Conservation (phyloP, 1,140 invertebrate genomes). For the Atta colombica region DNA sequence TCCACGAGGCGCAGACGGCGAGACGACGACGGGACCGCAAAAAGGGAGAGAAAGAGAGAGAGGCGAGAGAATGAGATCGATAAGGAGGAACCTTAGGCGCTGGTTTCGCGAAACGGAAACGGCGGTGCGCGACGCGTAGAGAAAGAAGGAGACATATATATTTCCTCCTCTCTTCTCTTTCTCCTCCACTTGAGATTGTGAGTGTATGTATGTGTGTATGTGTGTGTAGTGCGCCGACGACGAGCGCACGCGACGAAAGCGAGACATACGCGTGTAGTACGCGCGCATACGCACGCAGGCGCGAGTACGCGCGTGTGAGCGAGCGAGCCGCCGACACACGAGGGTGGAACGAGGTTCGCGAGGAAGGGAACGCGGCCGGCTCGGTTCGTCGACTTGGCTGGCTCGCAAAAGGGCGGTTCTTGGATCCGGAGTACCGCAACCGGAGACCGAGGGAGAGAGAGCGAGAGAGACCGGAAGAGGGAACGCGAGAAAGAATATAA, state of each 20-base stretch:
- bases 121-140: conserved; percentile 4
- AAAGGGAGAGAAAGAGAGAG: conserved; percentile 49
- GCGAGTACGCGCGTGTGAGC: neutral
- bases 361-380: conserved; percentile 28
- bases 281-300: conserved; percentile 26
- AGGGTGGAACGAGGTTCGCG: conserved; percentile 43
- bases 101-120: conserved; percentile 50
- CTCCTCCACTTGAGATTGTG: neutral
- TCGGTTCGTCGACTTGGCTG: conserved; percentile 53
- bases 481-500: conserved; percentile 10
- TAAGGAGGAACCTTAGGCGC: conserved; percentile 56
- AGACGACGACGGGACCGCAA: neutral
- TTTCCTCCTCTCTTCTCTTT: neutral
- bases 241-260: conserved; percentile 29
- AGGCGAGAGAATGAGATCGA: conserved; percentile 49
- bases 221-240: conserved; percentile 27
- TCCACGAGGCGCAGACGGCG: conserved; percentile 15
- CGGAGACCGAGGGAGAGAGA: conserved; percentile 64
- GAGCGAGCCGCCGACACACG: conserved; percentile 21
- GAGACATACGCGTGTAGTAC: conserved; percentile 24
- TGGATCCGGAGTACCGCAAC: conserved; percentile 31
- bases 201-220: neutral
- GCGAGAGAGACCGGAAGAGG: conserved; percentile 40
- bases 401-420: conserved; percentile 56
- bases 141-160: conserved; percentile 38